Percentiles rank a stretch among this genome's conserved stretches.
Conservation (phyloP, 2,113 vertebrate genomes). For the Plectropomus leopardus region DNA sequence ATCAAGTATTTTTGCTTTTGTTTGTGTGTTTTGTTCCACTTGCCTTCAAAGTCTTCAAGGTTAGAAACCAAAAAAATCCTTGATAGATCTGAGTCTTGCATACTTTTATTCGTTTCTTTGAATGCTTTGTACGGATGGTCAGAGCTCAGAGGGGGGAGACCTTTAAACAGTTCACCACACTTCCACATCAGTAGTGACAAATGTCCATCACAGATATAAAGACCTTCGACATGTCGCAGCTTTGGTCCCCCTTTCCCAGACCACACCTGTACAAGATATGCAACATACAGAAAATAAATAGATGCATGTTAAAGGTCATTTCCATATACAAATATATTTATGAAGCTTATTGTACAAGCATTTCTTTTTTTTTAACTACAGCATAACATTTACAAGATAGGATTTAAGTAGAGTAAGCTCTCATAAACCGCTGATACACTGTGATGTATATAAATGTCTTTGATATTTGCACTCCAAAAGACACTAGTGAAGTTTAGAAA, state of each 20-base stretch:
- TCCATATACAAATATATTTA: conserved; percentile 92
- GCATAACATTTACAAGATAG: conserved; percentile 82
- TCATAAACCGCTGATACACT: conserved; percentile 56
- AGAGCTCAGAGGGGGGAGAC: conserved; percentile 54
- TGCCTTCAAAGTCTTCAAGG: background rate
- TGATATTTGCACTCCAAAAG: conserved; percentile 22
- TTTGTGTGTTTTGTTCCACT: background rate
- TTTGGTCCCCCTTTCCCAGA: conserved; percentile 23
- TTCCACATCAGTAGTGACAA: conserved; percentile 57
- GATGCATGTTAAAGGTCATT: conserved; percentile 88
- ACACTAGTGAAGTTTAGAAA: conserved; percentile 8
- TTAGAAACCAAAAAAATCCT: background rate
- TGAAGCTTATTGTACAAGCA: conserved; percentile 89
- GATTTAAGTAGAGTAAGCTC: conserved; percentile 58
- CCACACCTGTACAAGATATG: conserved; percentile 73
- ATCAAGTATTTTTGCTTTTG: background rate
- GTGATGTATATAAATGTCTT: background rate
- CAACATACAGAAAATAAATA: conserved; percentile 92
- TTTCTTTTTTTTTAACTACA: conserved; percentile 77
- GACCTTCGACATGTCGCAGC: conserved; percentile 31
- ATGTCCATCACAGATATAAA: conserved; percentile 62
- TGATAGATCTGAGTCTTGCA: conserved; percentile 49
- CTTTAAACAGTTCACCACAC: conserved; percentile 40
- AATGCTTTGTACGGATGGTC: conserved; percentile 72
- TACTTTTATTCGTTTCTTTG: conserved; percentile 84